Evolutionary conservation across 2,888 invertebrate species (phyloP), one percentile per base, ranked within the genome.

Genomic region (Osmoderma eremita): DNA sequence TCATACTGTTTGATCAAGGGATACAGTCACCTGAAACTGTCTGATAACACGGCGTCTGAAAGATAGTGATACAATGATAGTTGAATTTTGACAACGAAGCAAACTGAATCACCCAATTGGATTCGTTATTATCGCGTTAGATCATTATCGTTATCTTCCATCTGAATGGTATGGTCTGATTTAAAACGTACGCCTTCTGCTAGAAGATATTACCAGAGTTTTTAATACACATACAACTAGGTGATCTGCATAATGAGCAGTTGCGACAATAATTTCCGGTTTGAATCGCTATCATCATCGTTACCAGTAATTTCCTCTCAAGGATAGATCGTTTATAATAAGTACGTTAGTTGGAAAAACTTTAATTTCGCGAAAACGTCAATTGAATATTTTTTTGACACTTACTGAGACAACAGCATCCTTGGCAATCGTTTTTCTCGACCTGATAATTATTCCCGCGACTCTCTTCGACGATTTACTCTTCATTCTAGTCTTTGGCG

Each of bases 321-420:
- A 56, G 56, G 56, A 56, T 56, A 41, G 20, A 56, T 18, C 56
- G 56, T 56, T 56, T 54, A 20, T 20, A 56, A 41, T 30, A 30
- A 30, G 30, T 30, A 30, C 30, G 39, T 20, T 17, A 18, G 39
- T 54, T 39, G 41, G 20, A 56, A 56, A 56, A 56, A 22, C 56
- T 56, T 20, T 36, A 56, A 56, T 56, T 56, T 56, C 39, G 41
- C 20, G 56, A 56, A 66, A 66, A 66, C 41, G 58, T 66, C 66
- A 61, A 51, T 30, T 20, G 15, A 48, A 64, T 30, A 30, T 48
- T 38, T 30, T 30, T 69, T 67, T 68, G 56, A 67, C 71, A 81
- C 86, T 86, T 88, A 91, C 91, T 84, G 93, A 93, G 85, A 94
- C 92, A 79, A 93, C 91, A 81, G 92, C 92, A 88, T 94, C 93